Conservation (phyloP, 2,797 vertebrate species). For the Cheirogaleus major region DNA sequence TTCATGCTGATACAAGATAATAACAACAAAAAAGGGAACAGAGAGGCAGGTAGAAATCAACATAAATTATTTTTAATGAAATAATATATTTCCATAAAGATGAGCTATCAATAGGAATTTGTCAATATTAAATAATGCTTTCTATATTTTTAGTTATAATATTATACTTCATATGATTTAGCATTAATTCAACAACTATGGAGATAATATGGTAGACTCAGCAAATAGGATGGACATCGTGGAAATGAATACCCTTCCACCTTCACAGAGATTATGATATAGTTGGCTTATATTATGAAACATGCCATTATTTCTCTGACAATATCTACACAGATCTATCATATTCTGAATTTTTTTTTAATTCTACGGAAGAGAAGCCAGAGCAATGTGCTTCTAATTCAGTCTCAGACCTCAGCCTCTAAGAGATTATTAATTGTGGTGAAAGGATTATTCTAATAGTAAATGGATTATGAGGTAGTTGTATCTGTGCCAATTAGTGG, state of each 20-base stretch:
- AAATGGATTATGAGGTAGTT: slow-evolving; percentile 13
- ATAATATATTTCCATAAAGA: slow-evolving; percentile 1
- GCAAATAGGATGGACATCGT: not conserved
- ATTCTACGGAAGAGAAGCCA: slow-evolving; percentile 6
- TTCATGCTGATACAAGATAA: slow-evolving; percentile 13
- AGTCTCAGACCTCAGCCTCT: not conserved
- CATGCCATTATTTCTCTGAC: slow-evolving; percentile 29
- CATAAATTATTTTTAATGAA: slow-evolving; percentile 41
- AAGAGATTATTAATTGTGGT: slow-evolving; percentile 20
- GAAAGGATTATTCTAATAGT: slow-evolving; percentile 38
- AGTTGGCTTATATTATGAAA: not conserved
- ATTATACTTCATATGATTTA: not conserved
- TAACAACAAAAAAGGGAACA: not conserved
- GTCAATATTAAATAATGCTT: not conserved
- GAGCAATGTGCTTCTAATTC: not conserved
- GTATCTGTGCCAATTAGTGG: not conserved
- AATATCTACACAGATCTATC: not conserved
- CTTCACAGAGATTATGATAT: not conserved
- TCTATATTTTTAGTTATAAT: not conserved
- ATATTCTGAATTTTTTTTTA: not conserved
- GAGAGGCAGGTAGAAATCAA: not conserved
- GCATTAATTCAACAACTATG: not conserved
- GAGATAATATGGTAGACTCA: not conserved
- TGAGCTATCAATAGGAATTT: not conserved
- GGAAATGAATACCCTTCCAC: not conserved